phyloP scores from a whole-genome alignment of 2,888 invertebrate species.

The Opisthograptis luteolata region DNA sequence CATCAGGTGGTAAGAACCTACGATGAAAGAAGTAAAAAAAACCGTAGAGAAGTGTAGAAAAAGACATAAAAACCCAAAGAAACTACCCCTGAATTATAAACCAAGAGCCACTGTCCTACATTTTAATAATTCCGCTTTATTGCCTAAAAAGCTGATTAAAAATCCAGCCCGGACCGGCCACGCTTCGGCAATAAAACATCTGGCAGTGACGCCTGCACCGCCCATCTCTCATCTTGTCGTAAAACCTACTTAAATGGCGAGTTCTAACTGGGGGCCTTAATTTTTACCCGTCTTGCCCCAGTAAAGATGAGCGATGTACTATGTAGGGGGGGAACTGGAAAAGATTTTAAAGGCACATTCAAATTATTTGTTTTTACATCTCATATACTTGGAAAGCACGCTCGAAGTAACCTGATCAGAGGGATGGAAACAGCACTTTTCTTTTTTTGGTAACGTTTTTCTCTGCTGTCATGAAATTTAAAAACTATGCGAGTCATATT shows the following conservation, averaged over 20 bases:
- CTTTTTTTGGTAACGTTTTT: too few species aligned
- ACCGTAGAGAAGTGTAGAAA: too few species aligned
- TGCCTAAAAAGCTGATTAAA: slow-evolving; percentile 43
- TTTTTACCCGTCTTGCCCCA: slow-evolving; percentile 49
- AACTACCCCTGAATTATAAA: slow-evolving; percentile 6
- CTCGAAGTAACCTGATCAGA: too few species aligned
- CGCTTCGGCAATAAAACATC: slow-evolving; percentile 60
- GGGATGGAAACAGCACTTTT: too few species aligned
- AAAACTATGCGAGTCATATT: too few species aligned
- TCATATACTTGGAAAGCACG: too few species aligned
- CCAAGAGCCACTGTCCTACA: slow-evolving; percentile 24
- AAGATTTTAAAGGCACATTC: too few species aligned
- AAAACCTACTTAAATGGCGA: slow-evolving; percentile 52
- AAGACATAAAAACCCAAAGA: background rate
- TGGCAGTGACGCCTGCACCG: slow-evolving; percentile 57
- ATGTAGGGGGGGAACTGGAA: background rate
- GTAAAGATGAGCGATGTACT: slow-evolving; percentile 7
- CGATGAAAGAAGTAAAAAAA: background rate
- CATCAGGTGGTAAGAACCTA: too few species aligned
- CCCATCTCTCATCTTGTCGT: slow-evolving; percentile 65
- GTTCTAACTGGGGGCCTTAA: slow-evolving; percentile 41
- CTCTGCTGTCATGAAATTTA: too few species aligned
- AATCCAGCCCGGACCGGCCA: slow-evolving; percentile 34
- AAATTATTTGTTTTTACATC: too few species aligned
- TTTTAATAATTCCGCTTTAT: slow-evolving; percentile 37